Percentiles rank a stretch among this genome's conserved stretches.
Conservation (phyloP, 2,113 vertebrate genomes). For the Ciconia stormi region DNA sequence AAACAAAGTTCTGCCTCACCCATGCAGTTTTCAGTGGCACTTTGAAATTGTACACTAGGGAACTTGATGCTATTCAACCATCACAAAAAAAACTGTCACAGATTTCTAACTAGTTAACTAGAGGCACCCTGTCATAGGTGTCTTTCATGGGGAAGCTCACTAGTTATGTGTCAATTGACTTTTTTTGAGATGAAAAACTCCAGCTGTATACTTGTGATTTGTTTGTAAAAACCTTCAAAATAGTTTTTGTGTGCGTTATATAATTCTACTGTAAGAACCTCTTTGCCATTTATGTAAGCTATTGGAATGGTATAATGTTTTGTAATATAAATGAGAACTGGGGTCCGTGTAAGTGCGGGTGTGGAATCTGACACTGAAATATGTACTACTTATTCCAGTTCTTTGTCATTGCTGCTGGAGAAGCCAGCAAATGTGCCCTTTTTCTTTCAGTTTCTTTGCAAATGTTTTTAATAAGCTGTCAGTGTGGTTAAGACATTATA, state of each 20-base stretch:
- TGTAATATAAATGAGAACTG: not conserved
- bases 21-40: not conserved
- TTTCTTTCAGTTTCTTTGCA: constrained; percentile 29
- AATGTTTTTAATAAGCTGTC: constrained; percentile 46
- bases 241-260: not conserved
- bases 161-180: not conserved
- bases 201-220: not conserved
- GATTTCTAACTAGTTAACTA: not conserved
- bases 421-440: not conserved
- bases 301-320: not conserved
- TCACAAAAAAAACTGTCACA: not conserved
- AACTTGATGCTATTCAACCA: not conserved
- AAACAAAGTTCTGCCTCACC: not conserved
- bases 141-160: not conserved
- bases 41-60: not conserved
- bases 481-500: constrained; percentile 2
- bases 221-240: not conserved
- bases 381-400: not conserved
- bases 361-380: not conserved
- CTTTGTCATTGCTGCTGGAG: constrained; percentile 1
- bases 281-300: not conserved
- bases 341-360: not conserved
- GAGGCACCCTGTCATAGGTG: not conserved
- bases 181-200: not conserved
- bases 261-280: not conserved